Percentiles rank a stretch among this genome's conserved stretches.
Conservation (phyloP, 2,113 vertebrate genomes). For the Apodemus sylvaticus region DNA sequence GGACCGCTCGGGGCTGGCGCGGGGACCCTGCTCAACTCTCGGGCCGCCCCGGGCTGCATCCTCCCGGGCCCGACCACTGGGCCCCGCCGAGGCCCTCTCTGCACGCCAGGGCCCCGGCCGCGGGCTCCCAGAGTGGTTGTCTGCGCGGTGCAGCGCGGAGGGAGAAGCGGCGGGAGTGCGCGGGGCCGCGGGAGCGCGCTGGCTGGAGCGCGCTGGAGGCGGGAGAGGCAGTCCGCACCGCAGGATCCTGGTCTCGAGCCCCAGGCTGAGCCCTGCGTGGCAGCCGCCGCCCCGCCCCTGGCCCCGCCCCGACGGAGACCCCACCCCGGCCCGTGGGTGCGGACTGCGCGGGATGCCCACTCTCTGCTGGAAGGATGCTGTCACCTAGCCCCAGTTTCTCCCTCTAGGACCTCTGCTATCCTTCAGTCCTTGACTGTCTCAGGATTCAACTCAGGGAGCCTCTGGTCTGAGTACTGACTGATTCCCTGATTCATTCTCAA, state of each 20-base stretch:
- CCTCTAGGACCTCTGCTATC: background rate
- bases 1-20: constrained; percentile 53
- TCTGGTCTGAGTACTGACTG: background rate
- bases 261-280: background rate
- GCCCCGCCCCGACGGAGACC: constrained; percentile 20
- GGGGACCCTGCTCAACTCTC: constrained; percentile 79
- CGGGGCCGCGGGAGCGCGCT: constrained; percentile 48
- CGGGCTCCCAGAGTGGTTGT: constrained; percentile 1
- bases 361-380: no score
- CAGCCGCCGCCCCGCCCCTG: background rate
- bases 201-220: constrained; percentile 62
- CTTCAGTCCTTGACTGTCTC: background rate
- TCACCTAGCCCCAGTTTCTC: background rate
- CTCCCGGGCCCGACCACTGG: constrained; percentile 73
- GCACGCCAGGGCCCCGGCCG: constrained; percentile 68
- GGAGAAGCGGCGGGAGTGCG: constrained; percentile 15
- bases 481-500: background rate
- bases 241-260: background rate
- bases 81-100: constrained; percentile 71
- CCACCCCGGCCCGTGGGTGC: background rate
- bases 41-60: constrained; percentile 82
- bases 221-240: constrained; percentile 30
- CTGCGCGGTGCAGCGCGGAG: background rate
- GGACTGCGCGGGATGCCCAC: background rate
- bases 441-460: background rate